These are phyloP conservation scores for Gallinago paraguaiae DNA, from an alignment of 2,113 vertebrate genomes.

Conservation along the genomic window DNA sequence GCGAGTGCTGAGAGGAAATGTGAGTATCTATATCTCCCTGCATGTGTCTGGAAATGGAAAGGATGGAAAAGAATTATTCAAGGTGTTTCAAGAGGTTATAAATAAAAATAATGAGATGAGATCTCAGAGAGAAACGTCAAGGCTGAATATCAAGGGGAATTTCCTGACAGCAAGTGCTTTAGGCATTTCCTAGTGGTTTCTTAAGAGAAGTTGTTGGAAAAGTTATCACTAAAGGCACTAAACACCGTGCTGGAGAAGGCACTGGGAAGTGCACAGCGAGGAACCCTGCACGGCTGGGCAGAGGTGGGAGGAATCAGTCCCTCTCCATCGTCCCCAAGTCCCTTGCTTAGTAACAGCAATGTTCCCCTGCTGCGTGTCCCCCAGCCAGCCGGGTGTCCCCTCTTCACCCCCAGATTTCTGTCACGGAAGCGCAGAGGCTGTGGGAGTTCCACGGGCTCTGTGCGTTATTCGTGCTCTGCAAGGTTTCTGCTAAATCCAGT, in stretches of 20 bases:
- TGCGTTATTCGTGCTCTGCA: neutral
- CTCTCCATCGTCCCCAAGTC: neutral
- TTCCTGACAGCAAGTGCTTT: neutral
- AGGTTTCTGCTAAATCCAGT: neutral
- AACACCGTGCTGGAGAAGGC: neutral
- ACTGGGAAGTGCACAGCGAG: neutral
- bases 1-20: neutral
- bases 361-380: neutral
- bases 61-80: neutral
- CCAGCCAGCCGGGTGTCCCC: neutral
- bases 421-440: neutral
- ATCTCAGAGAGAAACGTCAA: neutral
- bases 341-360: neutral
- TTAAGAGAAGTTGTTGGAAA: neutral
- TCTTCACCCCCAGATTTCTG: neutral
- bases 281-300: neutral
- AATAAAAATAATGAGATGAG: neutral
- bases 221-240: neutral
- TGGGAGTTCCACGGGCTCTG: neutral
- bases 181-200: neutral
- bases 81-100: neutral
- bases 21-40: neutral
- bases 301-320: neutral
- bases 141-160: neutral
- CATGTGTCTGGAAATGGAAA: neutral